phyloP scores from a whole-genome alignment of 2,888 invertebrate species.

The Tenthredo livida region DNA sequence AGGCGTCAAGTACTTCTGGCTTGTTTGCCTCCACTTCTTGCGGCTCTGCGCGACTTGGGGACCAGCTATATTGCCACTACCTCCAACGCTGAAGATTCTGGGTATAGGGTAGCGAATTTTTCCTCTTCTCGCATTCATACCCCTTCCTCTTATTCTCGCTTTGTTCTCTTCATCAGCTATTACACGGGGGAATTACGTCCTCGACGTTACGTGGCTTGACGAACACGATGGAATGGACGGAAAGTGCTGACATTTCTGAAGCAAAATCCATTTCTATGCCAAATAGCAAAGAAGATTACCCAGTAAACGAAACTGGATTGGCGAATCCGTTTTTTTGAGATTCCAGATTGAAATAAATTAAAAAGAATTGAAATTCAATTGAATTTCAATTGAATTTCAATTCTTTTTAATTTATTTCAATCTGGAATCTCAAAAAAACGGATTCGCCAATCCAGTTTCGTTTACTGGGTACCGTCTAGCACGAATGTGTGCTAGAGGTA shows the following conservation, averaged over 20 bases:
- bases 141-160: background rate
- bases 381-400: too few species aligned
- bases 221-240: constrained; percentile 50
- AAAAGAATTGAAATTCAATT: too few species aligned
- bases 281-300: background rate
- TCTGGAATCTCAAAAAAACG: too few species aligned
- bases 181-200: constrained; percentile 38
- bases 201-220: constrained; percentile 36
- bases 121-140: background rate
- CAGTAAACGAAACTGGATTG: too few species aligned
- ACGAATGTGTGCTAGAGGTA: background rate
- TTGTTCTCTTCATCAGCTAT: constrained; percentile 49
- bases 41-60: constrained; percentile 24
- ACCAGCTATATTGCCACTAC: constrained; percentile 40
- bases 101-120: constrained; percentile 39
- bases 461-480: too few species aligned
- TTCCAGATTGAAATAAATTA: too few species aligned
- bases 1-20: constrained; percentile 46
- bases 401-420: too few species aligned
- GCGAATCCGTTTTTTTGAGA: too few species aligned
- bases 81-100: background rate
- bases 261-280: background rate
- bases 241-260: constrained; percentile 1
- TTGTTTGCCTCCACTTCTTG: constrained; percentile 49
- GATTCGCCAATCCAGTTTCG: too few species aligned